Conservation (phyloP, 2,888 invertebrate species). For the Helleia helle region DNA sequence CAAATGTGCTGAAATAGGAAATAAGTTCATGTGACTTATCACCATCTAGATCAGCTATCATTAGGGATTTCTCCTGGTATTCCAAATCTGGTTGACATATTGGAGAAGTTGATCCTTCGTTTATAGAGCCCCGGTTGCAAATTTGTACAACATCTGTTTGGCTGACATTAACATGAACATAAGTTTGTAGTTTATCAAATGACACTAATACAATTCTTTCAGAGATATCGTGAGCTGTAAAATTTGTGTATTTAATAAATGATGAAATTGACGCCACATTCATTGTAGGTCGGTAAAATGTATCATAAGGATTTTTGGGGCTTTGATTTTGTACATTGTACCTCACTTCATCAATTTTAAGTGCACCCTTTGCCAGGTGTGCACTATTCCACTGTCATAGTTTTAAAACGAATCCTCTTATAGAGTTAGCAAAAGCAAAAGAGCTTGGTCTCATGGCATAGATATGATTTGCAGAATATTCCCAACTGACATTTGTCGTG, state of each 20-base stretch:
- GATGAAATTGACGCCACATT: slow-evolving; percentile 56
- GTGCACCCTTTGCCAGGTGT: slow-evolving; percentile 65
- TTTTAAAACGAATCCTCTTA: slow-evolving; percentile 85
- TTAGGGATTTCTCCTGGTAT: slow-evolving; percentile 81
- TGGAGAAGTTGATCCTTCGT: slow-evolving; percentile 40
- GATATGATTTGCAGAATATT: slow-evolving; percentile 76
- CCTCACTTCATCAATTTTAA: slow-evolving; percentile 51
- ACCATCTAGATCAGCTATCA: slow-evolving; percentile 83
- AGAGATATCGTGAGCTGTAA: slow-evolving; percentile 74
- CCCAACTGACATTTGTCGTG: slow-evolving; percentile 71
- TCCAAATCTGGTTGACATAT: slow-evolving; percentile 83
- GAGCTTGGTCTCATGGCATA: slow-evolving; percentile 83
- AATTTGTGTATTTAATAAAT: slow-evolving; percentile 59
- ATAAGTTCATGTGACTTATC: slow-evolving; percentile 86
- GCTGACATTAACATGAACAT: slow-evolving; percentile 82
- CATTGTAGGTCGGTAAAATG: slow-evolving; percentile 49
- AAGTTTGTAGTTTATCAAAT: slow-evolving; percentile 82
- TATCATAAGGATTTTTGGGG: slow-evolving; percentile 56
- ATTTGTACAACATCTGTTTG: slow-evolving; percentile 85
- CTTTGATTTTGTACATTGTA: slow-evolving; percentile 62
- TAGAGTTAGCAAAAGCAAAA: slow-evolving; percentile 75
- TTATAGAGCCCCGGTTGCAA: slow-evolving; percentile 65
- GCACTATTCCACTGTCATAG: slow-evolving; percentile 86
- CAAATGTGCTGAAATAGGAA: slow-evolving; percentile 81
- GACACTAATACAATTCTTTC: slow-evolving; percentile 86